Evolutionary conservation across 2,113 vertebrate species (phyloP).

Genomic region (Albula goreensis): DNA sequence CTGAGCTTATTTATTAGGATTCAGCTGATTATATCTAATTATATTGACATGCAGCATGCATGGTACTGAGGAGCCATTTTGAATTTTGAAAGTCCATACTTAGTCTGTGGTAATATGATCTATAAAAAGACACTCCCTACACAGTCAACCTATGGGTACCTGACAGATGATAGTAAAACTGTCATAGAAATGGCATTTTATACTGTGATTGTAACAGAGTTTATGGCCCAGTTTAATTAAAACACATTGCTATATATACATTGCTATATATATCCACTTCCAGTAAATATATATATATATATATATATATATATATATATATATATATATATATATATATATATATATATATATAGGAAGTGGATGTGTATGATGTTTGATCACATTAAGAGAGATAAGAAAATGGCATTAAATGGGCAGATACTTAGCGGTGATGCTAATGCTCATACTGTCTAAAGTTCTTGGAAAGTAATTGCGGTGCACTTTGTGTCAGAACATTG

Average conservation of each 20-base stretch:
- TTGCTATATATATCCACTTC: no score
- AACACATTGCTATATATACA: not conserved
- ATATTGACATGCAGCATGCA: not conserved
- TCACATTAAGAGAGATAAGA: not conserved
- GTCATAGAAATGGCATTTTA: no score
- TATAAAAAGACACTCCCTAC: not conserved
- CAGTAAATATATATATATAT: not conserved
- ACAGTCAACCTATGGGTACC: no score
- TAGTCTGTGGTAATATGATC: not conserved
- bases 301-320: not conserved
- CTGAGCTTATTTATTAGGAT: not conserved
- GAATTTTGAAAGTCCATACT: not conserved
- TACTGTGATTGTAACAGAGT: no score
- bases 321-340: not conserved
- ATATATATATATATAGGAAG: not conserved
- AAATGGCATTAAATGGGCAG: not conserved
- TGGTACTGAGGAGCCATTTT: not conserved
- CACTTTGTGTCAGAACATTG: not conserved
- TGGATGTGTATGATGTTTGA: not conserved
- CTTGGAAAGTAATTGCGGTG: not conserved
- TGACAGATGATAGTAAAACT: no score
- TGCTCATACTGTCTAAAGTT: not conserved
- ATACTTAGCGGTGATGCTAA: not conserved
- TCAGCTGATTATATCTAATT: constrained; percentile 9
- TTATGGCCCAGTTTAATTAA: not conserved